Evolutionary conservation across 2,888 invertebrate genomes (phyloP).

Genomic region (Notodonta dromedarius): DNA sequence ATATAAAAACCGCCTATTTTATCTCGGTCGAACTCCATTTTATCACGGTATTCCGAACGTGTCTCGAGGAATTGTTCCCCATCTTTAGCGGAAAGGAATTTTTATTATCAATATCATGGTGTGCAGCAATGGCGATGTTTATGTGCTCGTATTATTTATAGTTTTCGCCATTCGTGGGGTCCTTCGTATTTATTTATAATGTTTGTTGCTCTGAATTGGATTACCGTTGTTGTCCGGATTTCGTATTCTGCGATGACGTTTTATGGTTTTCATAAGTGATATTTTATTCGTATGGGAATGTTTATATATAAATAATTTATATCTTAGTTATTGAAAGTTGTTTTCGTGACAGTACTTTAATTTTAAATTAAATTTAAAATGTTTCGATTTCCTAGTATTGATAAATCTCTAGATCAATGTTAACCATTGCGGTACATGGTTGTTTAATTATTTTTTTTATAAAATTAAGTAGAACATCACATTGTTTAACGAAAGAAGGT

Average conservation of each 20-base stretch:
- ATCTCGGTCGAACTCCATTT: slow-evolving; percentile 17
- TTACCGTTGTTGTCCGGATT: slow-evolving; percentile 1
- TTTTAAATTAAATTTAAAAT: no score
- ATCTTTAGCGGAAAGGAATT: slow-evolving; percentile 57
- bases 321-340: no score
- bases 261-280: slow-evolving; percentile 7
- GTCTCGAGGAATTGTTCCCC: slow-evolving; percentile 37
- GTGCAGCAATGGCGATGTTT: slow-evolving; percentile 48
- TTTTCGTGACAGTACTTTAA: no score
- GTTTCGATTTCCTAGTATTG: no score
- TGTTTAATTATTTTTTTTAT: no score
- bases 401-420: no score
- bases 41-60: slow-evolving; percentile 35
- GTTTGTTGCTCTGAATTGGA: slow-evolving; percentile 17
- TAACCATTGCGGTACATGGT: no score
- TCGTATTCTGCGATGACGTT: slow-evolving; percentile 1
- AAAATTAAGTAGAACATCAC: no score
- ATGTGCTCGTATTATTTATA: slow-evolving; percentile 54
- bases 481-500: no score
- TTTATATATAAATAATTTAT: no score
- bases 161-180: slow-evolving; percentile 45
- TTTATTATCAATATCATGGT: slow-evolving; percentile 72
- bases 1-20: slow-evolving; percentile 18
- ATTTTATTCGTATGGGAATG: slow-evolving; percentile 11
- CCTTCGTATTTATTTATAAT: slow-evolving; percentile 43